These are phyloP conservation scores for Siphlonurus alternatus DNA, from an alignment of 2,888 invertebrate species.

Conservation along the genomic window DNA sequence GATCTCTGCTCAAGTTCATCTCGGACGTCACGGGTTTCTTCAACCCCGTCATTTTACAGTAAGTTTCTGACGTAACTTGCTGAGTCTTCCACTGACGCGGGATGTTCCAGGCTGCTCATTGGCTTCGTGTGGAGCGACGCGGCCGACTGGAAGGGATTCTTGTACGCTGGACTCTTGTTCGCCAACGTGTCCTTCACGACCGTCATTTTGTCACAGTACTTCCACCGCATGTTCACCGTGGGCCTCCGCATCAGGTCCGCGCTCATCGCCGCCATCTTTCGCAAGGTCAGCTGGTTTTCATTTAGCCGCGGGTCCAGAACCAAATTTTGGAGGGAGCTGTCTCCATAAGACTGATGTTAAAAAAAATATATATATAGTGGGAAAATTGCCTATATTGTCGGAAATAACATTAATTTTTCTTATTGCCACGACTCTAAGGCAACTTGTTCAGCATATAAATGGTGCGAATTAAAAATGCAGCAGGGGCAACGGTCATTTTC, in stretches of 20 bases:
- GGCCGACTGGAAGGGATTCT: slow-evolving; percentile 37
- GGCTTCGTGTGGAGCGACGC: slow-evolving; percentile 21
- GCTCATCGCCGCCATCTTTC: slow-evolving; percentile 35
- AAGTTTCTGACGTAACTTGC: slow-evolving; percentile 14
- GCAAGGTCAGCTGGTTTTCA: slow-evolving; percentile 24
- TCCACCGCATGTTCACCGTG: slow-evolving; percentile 32
- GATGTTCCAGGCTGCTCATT: slow-evolving; percentile 20
- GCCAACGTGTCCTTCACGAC: slow-evolving; percentile 32
- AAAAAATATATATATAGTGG: neutral
- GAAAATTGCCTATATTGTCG: neutral
- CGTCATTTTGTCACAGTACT: slow-evolving; percentile 35
- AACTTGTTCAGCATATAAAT: too few relatives aligned
- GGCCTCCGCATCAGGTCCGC: slow-evolving; percentile 38
- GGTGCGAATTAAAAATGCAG: too few relatives aligned
- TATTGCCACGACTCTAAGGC: neutral
- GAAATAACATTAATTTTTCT: neutral
- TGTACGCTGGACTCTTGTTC: slow-evolving; percentile 35
- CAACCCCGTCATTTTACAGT: slow-evolving; percentile 31
- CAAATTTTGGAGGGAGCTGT: neutral
- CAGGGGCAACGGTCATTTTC: too few relatives aligned
- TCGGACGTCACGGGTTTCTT: slow-evolving; percentile 30
- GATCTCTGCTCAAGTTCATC: slow-evolving; percentile 28
- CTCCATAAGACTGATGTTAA: too few relatives aligned
- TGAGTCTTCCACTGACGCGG: neutral
- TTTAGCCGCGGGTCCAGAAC: neutral